phyloP scores from a whole-genome alignment of 2,113 vertebrate genomes.

The Helogale parvula region DNA sequence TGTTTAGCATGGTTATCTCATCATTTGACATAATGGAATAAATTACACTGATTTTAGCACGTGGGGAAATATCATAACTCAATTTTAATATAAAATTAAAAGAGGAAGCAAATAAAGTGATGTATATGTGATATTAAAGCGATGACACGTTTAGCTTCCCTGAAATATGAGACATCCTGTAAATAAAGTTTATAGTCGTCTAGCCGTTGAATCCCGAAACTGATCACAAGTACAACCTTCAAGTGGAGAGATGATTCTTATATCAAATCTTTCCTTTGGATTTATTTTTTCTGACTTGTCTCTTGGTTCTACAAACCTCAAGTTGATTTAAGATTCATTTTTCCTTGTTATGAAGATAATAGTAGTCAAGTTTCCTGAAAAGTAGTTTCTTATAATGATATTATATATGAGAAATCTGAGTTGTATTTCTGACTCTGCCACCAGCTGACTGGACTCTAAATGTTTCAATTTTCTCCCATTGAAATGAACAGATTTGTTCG shows the following conservation, averaged over 20 bases:
- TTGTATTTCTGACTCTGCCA: background rate
- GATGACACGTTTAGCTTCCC: background rate
- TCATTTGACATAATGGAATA: background rate
- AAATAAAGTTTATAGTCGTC: background rate
- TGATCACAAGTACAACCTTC: background rate
- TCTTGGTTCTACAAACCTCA: background rate
- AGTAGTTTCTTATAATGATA: background rate
- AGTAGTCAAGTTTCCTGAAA: background rate
- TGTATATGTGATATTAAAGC: background rate
- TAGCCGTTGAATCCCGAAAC: background rate
- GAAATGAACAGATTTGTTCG: background rate
- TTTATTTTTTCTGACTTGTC: background rate
- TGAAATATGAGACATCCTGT: background rate
- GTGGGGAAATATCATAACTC: background rate
- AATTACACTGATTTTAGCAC: background rate
- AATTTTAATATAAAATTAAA: background rate
- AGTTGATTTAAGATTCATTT: conserved; percentile 13
- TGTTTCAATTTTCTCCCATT: background rate
- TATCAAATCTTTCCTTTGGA: background rate
- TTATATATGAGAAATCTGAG: background rate
- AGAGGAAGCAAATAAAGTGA: background rate
- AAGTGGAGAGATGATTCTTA: background rate
- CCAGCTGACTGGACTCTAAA: background rate
- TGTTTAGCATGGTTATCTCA: background rate
- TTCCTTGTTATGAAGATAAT: background rate